Base-by-base conservation (phyloP, 2,113 vertebrate genomes). In the Ciconia maguari region DNA sequence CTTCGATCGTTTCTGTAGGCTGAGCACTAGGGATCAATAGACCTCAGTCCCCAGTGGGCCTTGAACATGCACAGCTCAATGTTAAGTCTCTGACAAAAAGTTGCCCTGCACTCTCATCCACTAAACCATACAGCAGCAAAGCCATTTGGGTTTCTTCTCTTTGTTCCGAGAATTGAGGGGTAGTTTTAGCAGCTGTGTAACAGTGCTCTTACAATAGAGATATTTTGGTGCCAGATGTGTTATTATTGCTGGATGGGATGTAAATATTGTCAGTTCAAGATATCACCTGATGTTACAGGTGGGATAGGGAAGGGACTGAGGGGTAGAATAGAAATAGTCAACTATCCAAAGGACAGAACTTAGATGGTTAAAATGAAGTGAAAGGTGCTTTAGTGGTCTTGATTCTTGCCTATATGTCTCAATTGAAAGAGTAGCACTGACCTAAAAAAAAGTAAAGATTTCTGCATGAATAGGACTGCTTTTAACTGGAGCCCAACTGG, bases 1-100 rank as follows among this genome's bases (percentile, higher is more conserved):
- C 76, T 89, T 86, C 41, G 14, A 86, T 93, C 2, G 0, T 25
- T 91, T 92, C 79, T 54, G 54, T 58, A 89, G 77, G 57, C 70
- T 82, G 36, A 93, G 62, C 87, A 65, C 87, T 48, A 36, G 81
- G 77, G 84, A 96, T 87, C 94, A 82, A 93, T 34, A 94, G 69
- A 78, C 76, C 42, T 66, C 64, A 51, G 69, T 78, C 60, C 77
- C 77, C 72, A 82, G 74, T 7, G 42, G 38, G 70, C 38, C 81
- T 52, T 68, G 48, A 95, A 76, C 57, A 51, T 0, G 1, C 30
- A 62, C 64, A 74, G 80, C 65, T 93, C 89, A 82, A 0, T 34
- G 34, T 36, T 82, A 82, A 93, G 57, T 75, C 80, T 68, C 60
- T 57, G 57, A 82, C 42, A 93, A 76, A 76, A 93, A 93, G n/a